A percentile compares a stretch with the other conserved stretches of the same genome.
phyloP scores from a whole-genome alignment of 1,140 invertebrate genomes.

The Periplaneta americana region DNA sequence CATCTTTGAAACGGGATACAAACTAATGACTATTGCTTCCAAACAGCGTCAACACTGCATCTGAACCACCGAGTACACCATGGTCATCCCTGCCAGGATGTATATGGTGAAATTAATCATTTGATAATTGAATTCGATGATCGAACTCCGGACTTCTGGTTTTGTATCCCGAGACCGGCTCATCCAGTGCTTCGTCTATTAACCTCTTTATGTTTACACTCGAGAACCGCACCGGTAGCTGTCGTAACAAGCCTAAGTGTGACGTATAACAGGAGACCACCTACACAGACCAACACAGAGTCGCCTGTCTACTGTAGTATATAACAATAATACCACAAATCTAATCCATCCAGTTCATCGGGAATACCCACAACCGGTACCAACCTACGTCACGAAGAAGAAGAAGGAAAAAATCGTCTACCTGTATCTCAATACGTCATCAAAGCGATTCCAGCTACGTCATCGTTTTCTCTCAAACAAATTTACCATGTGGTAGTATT shows the following conservation, averaged over 20 bases:
- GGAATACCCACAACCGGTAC: not conserved
- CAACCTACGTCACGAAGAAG: not conserved
- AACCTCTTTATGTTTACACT: too few relatives aligned
- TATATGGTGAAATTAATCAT: too few relatives aligned
- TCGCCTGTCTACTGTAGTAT: not conserved
- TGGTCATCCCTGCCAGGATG: too few relatives aligned
- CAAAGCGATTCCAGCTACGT: not conserved
- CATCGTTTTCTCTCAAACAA: not conserved
- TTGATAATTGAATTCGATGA: too few relatives aligned
- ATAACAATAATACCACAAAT: not conserved
- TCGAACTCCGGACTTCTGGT: too few relatives aligned
- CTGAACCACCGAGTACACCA: too few relatives aligned
- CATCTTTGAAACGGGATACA: too few relatives aligned
- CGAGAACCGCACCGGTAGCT: not conserved
- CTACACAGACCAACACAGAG: not conserved
- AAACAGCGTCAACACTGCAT: too few relatives aligned
- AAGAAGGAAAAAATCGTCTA: not conserved
- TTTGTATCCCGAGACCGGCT: too few relatives aligned
- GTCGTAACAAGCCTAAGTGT: not conserved
- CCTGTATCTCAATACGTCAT: not conserved
- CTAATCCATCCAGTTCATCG: not conserved
- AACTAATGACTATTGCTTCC: too few relatives aligned
- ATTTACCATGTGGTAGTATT: not conserved
- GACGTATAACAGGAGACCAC: too few relatives aligned
- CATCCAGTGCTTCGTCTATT: too few relatives aligned